Conservation (phyloP, 2,888 invertebrate genomes). For the Orthosia gracilis region DNA sequence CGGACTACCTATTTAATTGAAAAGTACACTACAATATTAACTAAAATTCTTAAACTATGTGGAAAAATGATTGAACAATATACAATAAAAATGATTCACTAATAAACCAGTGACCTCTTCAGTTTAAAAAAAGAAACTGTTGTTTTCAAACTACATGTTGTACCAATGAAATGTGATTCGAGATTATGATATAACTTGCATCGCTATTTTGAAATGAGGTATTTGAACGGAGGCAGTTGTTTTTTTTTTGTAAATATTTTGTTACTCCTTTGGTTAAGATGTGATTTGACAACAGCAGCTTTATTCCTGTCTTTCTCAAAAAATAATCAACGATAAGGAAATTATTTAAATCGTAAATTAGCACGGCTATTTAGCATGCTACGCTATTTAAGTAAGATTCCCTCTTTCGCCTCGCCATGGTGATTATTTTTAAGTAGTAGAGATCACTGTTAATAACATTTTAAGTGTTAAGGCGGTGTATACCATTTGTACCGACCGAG, state of each 20-base stretch:
- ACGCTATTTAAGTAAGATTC: constrained; percentile 50
- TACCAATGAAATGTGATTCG: constrained; percentile 34
- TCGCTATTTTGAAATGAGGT: constrained; percentile 79
- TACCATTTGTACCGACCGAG: constrained; percentile 90
- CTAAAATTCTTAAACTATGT: constrained; percentile 89
- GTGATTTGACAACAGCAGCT: constrained; percentile 67
- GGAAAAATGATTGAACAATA: constrained; percentile 91
- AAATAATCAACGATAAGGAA: constrained; percentile 69
- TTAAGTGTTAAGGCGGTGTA: constrained; percentile 89
- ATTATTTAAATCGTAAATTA: constrained; percentile 29
- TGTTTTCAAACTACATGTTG: constrained; percentile 66
- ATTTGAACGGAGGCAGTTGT: constrained; percentile 77
- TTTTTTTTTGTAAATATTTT: constrained; percentile 52
- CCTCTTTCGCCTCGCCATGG: constrained; percentile 53
- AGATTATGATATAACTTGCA: constrained; percentile 63
- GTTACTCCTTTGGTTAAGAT: constrained; percentile 44
- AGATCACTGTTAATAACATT: constrained; percentile 87
- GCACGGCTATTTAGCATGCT: constrained; percentile 38
- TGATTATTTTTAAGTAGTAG: constrained; percentile 73
- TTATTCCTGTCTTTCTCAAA: constrained; percentile 57
- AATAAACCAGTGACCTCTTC: constrained; percentile 85
- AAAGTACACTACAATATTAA: constrained; percentile 89
- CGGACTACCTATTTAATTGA: constrained; percentile 88
- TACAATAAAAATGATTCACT: constrained; percentile 91
- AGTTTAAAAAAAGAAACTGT: constrained; percentile 59